Evolutionary conservation across 2,113 vertebrate species (phyloP).

Genomic region (Antechinus flavipes): DNA sequence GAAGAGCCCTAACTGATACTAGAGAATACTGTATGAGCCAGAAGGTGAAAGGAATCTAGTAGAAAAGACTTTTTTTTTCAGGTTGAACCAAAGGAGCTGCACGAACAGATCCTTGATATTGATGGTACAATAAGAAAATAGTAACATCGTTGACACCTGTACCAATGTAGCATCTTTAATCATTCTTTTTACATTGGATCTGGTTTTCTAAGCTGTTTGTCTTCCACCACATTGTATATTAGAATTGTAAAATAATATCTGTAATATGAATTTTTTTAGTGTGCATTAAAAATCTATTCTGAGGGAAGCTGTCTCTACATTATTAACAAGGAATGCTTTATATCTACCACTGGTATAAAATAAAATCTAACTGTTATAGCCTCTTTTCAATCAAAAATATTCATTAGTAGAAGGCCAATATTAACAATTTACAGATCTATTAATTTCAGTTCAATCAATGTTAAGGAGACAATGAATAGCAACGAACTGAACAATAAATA

Average conservation of each 20-base stretch:
- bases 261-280: conserved; percentile 86
- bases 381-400: conserved; percentile 78
- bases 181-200: conserved; percentile 86
- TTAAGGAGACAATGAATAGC: conserved; percentile 49
- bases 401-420: conserved; percentile 74
- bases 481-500: conserved; percentile 48
- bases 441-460: conserved; percentile 58
- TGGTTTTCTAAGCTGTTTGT: conserved; percentile 86
- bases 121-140: conserved; percentile 95
- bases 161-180: conserved; percentile 72
- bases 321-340: conserved; percentile 82
- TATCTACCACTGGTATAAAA: conserved; percentile 81
- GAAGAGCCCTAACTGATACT: too few relatives aligned
- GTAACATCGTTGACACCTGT: conserved; percentile 78
- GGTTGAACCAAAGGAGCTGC: conserved; percentile 96
- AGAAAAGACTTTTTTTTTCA: conserved; percentile 84
- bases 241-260: conserved; percentile 87
- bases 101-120: conserved; percentile 98
- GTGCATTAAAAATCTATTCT: conserved; percentile 87
- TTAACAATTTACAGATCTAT: conserved; percentile 63
- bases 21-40: too few relatives aligned
- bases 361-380: conserved; percentile 81
- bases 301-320: conserved; percentile 86
- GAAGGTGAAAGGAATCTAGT: too few relatives aligned
- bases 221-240: conserved; percentile 88